Evolutionary conservation across 1,140 invertebrate species (phyloP), one percentile per base, ranked within the genome.

Genomic region (Drosophila willistoni): DNA sequence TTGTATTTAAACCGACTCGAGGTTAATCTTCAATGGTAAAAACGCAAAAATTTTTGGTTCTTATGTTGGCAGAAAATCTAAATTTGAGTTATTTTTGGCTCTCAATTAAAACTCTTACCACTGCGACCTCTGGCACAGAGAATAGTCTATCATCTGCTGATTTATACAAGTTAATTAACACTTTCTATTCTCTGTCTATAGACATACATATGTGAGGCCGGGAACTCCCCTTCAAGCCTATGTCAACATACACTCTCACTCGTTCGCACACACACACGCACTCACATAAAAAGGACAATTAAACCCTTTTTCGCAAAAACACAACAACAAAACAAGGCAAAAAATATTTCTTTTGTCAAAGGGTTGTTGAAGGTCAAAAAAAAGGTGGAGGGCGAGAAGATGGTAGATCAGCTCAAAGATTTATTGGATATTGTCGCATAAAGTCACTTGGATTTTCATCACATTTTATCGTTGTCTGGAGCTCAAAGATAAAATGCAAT

Each of bases 121-220:
- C 19, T 22, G 2, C 10, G 17, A 5, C 44, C 44, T 9, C 19
- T 51, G 44, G 9, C 9, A 51, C 42, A 36, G 59, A 39, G 39
- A 67, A 17, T 55, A 82, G 68, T 86, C 55, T 64, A 82, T 73
- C 68, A 71, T 47, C 79, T 14, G 51, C 68, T 87, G 82, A 86
- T 87, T 86, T 86, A 86, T 83, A 87, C 82, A 86, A 83, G 82
- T 86, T 87, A 86, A 86, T 86, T 86, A 86, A 86, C 83, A 86
- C 83, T 74, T 87, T 86, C 56, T 67, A 54, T 78, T 62, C 36
- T 39, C 9, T 51, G 44, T 22, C 17, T 22, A 19, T 22, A 2
- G 7, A 29, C 29, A 29, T 29, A 29, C 29, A 29, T 29, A 29
- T 7, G 1, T 29, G 29, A 29, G 29, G 5, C 29, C 5, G 17